These are phyloP conservation scores for Dioctria rufipes DNA, from an alignment of 2,888 invertebrate genomes.

Conservation along the genomic window DNA sequence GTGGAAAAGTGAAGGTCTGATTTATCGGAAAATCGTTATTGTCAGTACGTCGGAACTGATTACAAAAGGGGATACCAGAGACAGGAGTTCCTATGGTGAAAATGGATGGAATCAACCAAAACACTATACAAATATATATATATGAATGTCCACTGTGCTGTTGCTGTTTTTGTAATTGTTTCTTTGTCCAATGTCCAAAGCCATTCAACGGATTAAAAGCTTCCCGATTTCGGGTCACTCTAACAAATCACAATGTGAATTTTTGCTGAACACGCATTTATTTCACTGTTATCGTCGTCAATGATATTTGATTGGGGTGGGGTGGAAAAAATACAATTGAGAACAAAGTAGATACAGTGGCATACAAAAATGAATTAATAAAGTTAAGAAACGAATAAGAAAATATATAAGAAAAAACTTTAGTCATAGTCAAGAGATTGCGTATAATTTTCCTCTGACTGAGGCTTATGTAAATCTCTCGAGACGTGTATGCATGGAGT, in stretches of 20 bases:
- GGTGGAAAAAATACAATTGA: not conserved
- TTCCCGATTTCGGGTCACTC: constrained; percentile 2
- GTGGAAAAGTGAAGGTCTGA: not conserved
- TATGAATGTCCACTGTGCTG: not conserved
- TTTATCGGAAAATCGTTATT: constrained; percentile 7
- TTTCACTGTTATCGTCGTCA: constrained; percentile 9
- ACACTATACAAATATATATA: no score
- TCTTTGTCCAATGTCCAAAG: constrained; percentile 20
- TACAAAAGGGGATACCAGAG: not conserved
- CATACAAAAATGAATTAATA: no score
- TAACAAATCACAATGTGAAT: not conserved
- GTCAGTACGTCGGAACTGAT: constrained; percentile 3
- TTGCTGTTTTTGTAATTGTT: constrained; percentile 4
- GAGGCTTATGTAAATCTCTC: no score
- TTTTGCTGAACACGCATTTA: constrained; percentile 22
- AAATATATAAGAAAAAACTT: no score
- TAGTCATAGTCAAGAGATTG: no score
- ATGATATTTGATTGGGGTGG: not conserved
- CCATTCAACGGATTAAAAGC: constrained; percentile 19
- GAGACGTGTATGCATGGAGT: no score
- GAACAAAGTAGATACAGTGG: no score
- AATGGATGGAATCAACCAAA: no score
- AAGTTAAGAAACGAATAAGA: no score
- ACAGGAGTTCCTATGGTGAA: no score
- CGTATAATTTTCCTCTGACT: no score